These are phyloP conservation scores for Anodontia alba DNA, from an alignment of 2,888 invertebrate species.

Conservation along the genomic window DNA sequence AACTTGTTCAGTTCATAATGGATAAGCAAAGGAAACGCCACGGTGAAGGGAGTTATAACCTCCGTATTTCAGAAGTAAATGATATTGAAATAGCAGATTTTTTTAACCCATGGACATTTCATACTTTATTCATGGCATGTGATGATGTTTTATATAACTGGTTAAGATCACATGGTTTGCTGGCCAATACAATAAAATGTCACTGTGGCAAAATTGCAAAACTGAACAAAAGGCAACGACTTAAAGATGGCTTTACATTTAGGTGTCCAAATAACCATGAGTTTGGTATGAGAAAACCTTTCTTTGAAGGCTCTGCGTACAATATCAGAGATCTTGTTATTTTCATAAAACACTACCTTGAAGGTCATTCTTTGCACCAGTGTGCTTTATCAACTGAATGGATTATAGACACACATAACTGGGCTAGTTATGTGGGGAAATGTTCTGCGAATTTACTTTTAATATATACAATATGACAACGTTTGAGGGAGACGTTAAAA, in stretches of 20 bases:
- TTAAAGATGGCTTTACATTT: not conserved
- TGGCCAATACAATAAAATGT: not conserved
- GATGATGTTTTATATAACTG: not conserved
- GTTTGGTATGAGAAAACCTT: not conserved
- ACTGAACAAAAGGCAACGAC: not conserved
- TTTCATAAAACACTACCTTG: not conserved
- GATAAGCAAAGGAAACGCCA: not conserved
- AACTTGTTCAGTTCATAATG: not conserved
- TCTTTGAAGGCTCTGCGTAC: not conserved
- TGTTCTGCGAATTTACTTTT: not conserved
- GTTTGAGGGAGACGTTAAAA: constrained; percentile 2
- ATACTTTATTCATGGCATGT: not conserved
- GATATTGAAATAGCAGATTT: not conserved
- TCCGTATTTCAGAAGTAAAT: not conserved
- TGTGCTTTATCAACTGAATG: constrained; percentile 6
- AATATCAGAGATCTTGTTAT: not conserved
- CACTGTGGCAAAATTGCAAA: not conserved
- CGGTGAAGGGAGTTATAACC: not conserved
- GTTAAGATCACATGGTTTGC: not conserved
- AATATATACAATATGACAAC: not conserved
- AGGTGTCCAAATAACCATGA: not conserved
- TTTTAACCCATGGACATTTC: not conserved
- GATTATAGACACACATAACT: not conserved
- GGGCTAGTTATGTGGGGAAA: not conserved
- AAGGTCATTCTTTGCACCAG: not conserved